Percentiles rank a stretch among this genome's conserved stretches.
These are phyloP conservation scores for Heliconius erato DNA, from an alignment of 2,888 invertebrate genomes.

Conservation along the genomic window DNA sequence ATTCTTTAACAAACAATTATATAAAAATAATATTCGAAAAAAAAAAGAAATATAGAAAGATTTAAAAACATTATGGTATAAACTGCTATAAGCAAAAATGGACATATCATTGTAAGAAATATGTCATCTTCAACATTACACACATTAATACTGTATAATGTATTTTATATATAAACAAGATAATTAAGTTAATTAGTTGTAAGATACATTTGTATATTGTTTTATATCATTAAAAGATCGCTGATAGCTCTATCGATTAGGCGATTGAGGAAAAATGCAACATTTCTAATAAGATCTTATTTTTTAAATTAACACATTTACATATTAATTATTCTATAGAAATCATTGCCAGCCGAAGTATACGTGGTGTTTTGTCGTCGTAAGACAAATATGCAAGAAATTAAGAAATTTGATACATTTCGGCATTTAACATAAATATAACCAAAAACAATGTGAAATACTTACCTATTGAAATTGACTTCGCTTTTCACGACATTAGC, in stretches of 20 bases:
- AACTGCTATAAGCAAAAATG: slow-evolving; percentile 5
- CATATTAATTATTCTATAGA: background rate
- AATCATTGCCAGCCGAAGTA: background rate
- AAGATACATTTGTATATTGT: background rate
- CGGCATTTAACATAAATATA: slow-evolving; percentile 37
- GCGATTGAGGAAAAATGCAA: background rate
- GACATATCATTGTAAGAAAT: background rate
- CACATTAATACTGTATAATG: background rate
- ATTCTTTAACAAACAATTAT: too few relatives aligned
- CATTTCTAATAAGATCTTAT: background rate
- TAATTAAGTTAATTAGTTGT: background rate
- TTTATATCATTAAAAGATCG: background rate
- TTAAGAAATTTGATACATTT: slow-evolving; percentile 48
- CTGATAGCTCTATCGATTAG: slow-evolving; percentile 14
- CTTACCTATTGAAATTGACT: slow-evolving; percentile 39
- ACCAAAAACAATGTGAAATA: slow-evolving; percentile 33
- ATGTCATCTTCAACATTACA: background rate
- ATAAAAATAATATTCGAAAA: background rate
- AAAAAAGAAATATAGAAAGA: background rate
- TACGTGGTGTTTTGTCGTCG: slow-evolving; percentile 33
- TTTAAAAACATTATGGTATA: background rate
- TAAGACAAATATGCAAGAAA: slow-evolving; percentile 44
- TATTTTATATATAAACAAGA: background rate
- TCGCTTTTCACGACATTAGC: background rate
- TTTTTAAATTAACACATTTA: background rate